Evolutionary conservation across 2,797 vertebrate genomes (phyloP).

Genomic region (Uromys caudimaculatus): DNA sequence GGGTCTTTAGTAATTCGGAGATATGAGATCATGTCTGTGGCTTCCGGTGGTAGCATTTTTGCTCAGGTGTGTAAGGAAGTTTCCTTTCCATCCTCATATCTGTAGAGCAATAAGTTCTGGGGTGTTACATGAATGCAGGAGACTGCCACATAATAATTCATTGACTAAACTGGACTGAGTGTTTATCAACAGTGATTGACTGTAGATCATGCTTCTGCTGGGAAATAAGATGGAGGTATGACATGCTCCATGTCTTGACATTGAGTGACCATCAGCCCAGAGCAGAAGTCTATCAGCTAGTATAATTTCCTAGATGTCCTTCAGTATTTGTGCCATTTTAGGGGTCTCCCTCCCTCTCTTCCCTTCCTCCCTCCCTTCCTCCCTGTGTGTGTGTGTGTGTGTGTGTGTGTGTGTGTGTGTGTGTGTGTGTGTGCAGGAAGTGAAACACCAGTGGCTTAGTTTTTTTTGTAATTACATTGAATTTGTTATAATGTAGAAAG

Average conservation of each 20-base stretch:
- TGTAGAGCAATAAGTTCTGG: not conserved
- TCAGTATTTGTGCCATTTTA: not conserved
- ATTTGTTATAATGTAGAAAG: not conserved
- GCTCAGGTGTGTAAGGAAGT: not conserved
- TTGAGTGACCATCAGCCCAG: not conserved
- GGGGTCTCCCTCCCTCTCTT: not conserved
- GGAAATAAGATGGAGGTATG: not conserved
- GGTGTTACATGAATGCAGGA: not conserved
- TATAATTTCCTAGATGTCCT: not conserved
- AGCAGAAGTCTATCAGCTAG: not conserved
- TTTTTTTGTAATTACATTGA: slow-evolving; percentile 32
- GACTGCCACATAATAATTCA: not conserved
- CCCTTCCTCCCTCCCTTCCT: too few species aligned
- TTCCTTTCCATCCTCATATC: not conserved
- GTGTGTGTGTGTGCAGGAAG: not conserved
- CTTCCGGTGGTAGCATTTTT: not conserved
- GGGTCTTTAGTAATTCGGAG: not conserved
- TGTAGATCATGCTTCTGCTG: slow-evolving; percentile 9
- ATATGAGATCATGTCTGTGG: not conserved
- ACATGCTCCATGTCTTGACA: not conserved
- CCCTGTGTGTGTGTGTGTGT: not conserved
- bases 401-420: not conserved
- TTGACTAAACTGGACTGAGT: slow-evolving; percentile 1
- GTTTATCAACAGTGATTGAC: not conserved
- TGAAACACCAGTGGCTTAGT: not conserved